Evolutionary conservation across 2,797 vertebrate species (phyloP), one percentile per base, ranked within the genome.

Genomic region (Tinamus major): DNA sequence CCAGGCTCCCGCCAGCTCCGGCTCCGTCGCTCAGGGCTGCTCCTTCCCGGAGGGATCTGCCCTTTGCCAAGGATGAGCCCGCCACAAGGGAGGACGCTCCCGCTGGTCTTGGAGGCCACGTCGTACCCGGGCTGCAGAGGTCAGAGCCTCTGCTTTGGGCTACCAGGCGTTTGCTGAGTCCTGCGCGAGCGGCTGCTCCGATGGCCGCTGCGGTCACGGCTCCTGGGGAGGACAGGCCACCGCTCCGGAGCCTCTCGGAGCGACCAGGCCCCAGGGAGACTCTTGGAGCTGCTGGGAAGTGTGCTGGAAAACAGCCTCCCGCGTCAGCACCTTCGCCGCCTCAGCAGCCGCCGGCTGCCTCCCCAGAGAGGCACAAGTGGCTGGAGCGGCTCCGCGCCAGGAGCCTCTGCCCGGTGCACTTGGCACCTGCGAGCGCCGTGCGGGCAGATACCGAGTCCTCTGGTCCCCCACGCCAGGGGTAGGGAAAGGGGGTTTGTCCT

Each of bases 1-100:
- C 0, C n/a, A 49, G 41, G 64, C 48, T 69, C 72, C 51, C 1
- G 1, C 13, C 17, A 33, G 49, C 2, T 0, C 10, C 18, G 14
- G 6, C 15, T 29, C 17, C 17, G 4, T 56, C 27, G 31, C 37
- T 26, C 33, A 46, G 49, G 3, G 15, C 24, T 5, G 21, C 64
- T 31, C 51, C 0, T 1, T n/a, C 37, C 20, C 33, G 3, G 2
- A 0, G 31, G 31, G 31, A 33, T 68, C 48, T 79, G 35, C 31
- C 67, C 10, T 20, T 20, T 7, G 6, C 29, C 4, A 82, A 67
- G 31, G n/a, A 44, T 0, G 1, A 83, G 16, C 35, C 62, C 48
- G 12, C 12, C 1, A 0, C 15, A 13, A 1, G 0, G 1, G 13
- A 13, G 14, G 29, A 8, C 35, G 31, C 55, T 74, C 33, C 2